These are phyloP conservation scores for Enteromius thamalakanensis DNA, from an alignment of 2,797 vertebrate genomes.

Conservation along the genomic window DNA sequence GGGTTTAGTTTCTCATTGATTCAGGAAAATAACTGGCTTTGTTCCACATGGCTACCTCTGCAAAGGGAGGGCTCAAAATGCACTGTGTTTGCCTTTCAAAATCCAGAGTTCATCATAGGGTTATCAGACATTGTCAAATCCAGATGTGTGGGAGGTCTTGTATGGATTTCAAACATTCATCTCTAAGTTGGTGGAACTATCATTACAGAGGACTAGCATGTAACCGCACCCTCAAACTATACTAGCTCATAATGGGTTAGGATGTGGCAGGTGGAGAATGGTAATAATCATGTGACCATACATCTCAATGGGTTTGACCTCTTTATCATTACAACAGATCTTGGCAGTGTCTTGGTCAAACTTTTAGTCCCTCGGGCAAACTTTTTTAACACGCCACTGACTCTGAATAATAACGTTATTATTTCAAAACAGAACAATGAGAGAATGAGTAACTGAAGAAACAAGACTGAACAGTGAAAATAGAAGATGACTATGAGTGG, in stretches of 20 bases:
- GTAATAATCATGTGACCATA: background rate
- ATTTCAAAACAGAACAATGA: constrained; percentile 17
- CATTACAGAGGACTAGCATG: background rate
- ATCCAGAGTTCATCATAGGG: constrained; percentile 20
- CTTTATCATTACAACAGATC: constrained; percentile 3
- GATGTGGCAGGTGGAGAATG: background rate
- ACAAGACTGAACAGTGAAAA: background rate
- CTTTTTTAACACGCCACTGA: constrained; percentile 56
- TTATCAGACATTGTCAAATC: constrained; percentile 9
- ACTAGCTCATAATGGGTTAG: background rate
- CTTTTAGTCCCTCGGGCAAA: constrained; percentile 33
- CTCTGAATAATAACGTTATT: constrained; percentile 52
- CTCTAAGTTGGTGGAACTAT: background rate
- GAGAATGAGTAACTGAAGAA: background rate
- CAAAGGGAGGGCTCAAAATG: constrained; percentile 2
- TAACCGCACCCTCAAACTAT: background rate
- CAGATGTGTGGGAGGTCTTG: constrained; percentile 22
- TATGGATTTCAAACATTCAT: background rate
- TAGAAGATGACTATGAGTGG: background rate
- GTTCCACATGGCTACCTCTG: constrained; percentile 42
- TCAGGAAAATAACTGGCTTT: constrained; percentile 35
- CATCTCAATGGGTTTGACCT: background rate
- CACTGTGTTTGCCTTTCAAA: constrained; percentile 22
- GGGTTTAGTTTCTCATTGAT: constrained; percentile 34
- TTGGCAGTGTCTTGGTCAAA: constrained; percentile 2